Base-by-base conservation (phyloP, 2,113 vertebrate genomes). In the Cochlearius cochlearius region DNA sequence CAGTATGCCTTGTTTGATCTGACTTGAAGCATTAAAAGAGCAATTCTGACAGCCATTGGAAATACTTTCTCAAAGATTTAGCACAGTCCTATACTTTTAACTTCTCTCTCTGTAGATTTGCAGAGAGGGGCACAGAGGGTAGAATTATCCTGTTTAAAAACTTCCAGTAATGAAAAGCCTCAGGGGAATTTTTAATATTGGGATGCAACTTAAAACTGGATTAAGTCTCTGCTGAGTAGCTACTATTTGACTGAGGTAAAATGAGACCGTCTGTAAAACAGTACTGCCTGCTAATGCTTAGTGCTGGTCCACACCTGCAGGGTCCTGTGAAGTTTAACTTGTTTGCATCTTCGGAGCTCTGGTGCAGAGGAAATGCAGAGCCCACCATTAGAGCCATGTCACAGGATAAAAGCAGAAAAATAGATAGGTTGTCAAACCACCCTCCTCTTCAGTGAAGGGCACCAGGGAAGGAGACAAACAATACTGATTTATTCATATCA, bases 291-390 rank as follows among this genome's bases (percentile, higher is more conserved):
- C 32, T 80, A 59, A 32, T 63, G 47, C 58, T 68, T 68, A 58
- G 27, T 26, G 18, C 0, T 12, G 41, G 32, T 49, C 41, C 52
- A 15, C n/a, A 45, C 30, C 49, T 26, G 50, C 27, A 50, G 0
- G 0, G 38, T 53, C 38, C 41, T 72, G 20, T 43, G n/a, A 73
- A 82, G 72, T 62, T 89, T 66, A 67, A 43, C 23, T n/a, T 49
- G 30, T 29, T 56, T 82, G 19, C 20, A 25, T 39, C 30, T 84
- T 21, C 1, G 1, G 73, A 45, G 53, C 53, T 79, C 47, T 59
- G n/a, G 38, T 59, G 30, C 32, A 62, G 32, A 59, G 58, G 63
- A 80, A 94, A 59, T 9, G 26, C 59, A 73, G 80, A 69, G 38
- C 60, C 82, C 23, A 59, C 29, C 10, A 6, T 39, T 11, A 60